phyloP scores from a whole-genome alignment of 2,113 vertebrate genomes.

The Pangasianodon hypophthalmus region DNA sequence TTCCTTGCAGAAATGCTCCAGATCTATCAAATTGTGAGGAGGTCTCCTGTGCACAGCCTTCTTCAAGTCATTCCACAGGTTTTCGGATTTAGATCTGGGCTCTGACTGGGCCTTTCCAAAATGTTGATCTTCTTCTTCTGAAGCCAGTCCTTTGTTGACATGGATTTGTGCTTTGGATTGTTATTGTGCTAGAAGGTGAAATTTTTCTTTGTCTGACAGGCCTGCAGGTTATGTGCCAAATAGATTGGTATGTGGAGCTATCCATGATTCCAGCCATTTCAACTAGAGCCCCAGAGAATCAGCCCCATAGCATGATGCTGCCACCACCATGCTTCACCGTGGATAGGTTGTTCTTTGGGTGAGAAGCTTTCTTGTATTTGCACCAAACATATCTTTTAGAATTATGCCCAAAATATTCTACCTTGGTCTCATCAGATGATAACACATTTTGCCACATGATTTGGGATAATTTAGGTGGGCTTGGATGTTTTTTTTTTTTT shows the following conservation, averaged over 20 bases:
- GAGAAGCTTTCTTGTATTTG: not conserved
- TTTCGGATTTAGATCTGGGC: not conserved
- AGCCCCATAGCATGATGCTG: not conserved
- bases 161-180: not conserved
- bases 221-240: not conserved
- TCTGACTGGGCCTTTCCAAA: not conserved
- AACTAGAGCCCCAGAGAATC: not conserved
- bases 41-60: not conserved
- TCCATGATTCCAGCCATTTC: not conserved
- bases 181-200: not conserved
- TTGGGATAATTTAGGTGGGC: not conserved
- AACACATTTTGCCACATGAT: not conserved
- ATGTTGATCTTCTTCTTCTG: not conserved
- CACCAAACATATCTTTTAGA: not conserved
- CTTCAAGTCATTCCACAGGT: not conserved
- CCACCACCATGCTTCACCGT: not conserved
- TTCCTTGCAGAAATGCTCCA: not conserved
- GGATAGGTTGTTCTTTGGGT: not conserved
- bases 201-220: not conserved
- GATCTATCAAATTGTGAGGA: not conserved
- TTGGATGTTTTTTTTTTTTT: not conserved
- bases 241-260: not conserved
- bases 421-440: not conserved
- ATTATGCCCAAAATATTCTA: not conserved
- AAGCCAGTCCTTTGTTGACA: not conserved